Conservation (phyloP, 2,797 vertebrate genomes). For the Sebastes hubbsi region DNA sequence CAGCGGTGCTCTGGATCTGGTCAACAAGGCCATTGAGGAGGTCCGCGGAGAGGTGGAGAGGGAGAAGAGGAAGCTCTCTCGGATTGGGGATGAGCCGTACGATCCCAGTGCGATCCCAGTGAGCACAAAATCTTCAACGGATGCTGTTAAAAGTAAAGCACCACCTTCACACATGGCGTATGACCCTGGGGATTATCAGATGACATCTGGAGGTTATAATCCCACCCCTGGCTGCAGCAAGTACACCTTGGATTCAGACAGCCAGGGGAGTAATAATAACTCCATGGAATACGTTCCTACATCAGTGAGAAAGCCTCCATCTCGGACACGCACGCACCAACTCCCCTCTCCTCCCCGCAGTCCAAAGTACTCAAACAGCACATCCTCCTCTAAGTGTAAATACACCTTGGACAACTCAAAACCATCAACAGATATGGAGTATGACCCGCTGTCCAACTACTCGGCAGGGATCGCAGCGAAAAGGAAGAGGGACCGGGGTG, state of each 20-base stretch:
- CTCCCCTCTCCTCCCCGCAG: conserved; percentile 63
- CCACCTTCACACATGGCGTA: conserved; percentile 82
- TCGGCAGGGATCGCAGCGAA: conserved; percentile 87
- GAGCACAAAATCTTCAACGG: conserved; percentile 47
- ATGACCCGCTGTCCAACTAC: conserved; percentile 96
- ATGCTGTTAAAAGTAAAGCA: conserved; percentile 67
- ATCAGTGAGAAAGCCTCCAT: conserved; percentile 75
- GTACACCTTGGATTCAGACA: conserved; percentile 88
- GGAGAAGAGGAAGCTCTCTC: conserved; percentile 89
- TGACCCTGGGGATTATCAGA: conserved; percentile 86
- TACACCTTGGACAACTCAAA: conserved; percentile 92
- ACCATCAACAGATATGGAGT: conserved; percentile 94
- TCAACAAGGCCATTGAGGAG: conserved; percentile 94
- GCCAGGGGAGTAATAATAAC: conserved; percentile 71
- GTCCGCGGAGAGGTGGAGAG: conserved; percentile 92
- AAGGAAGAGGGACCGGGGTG: conserved; percentile 76
- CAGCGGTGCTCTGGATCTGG: conserved; percentile 87
- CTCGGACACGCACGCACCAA: conserved; percentile 31
- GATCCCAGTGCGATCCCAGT: conserved; percentile 76
- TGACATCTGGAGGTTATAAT: conserved; percentile 85
- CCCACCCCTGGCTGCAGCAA: conserved; percentile 90
- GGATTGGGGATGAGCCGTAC: conserved; percentile 85
- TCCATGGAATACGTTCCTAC: conserved; percentile 93
- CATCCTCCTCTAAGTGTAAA: conserved; percentile 82
- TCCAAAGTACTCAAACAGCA: conserved; percentile 63